Evolutionary conservation across 1,140 invertebrate species (phyloP), one percentile per base, ranked within the genome.

Genomic region (Formica exsecta): DNA sequence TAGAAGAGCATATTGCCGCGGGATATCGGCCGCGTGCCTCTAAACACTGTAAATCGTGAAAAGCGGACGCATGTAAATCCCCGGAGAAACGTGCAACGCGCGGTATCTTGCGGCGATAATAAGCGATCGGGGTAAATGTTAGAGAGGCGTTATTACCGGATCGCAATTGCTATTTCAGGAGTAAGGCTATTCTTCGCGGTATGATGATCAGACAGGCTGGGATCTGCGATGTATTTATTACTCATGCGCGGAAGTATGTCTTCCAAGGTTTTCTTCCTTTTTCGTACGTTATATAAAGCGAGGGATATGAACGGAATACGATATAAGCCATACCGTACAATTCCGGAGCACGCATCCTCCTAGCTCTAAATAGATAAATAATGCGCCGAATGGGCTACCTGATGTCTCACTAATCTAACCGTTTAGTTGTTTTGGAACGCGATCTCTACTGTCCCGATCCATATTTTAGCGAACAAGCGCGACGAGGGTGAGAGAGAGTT

Each of bases 81-180:
- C 9, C 36, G 57, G 25, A 65, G 79, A 84, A 51, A 76, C 73
- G 44, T 65, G 16, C 71, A 51, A 51, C 48, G 48, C 48, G 48
- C 48, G 48, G 38, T 81, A 71, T 16, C 70, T 51, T 19, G n/a
- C 75, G 71, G 48, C 65, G 11, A 57, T 89, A 87, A 91, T 89
- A 81, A 91, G 73, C 87, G 86, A 68, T 32, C 54, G 66, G 65
- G 51, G 75, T 88, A 86, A 91, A 91, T 83, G 84, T 84, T 73
- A 70, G 62, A 75, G 88, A 83, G 54, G 86, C 87, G 76, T 88
- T 83, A 89, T 91, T 89, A 91, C 77, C 22, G 54, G 64, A 54
- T 75, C 70, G 74, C 84, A 70, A 79, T 88, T 88, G 73, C 88
- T 79, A 65, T 89, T 89, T 89, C 81, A 87, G 62, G 22, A 57